These are phyloP conservation scores for Caracal caracal DNA, from an alignment of 2,113 vertebrate species.

Conservation along the genomic window DNA sequence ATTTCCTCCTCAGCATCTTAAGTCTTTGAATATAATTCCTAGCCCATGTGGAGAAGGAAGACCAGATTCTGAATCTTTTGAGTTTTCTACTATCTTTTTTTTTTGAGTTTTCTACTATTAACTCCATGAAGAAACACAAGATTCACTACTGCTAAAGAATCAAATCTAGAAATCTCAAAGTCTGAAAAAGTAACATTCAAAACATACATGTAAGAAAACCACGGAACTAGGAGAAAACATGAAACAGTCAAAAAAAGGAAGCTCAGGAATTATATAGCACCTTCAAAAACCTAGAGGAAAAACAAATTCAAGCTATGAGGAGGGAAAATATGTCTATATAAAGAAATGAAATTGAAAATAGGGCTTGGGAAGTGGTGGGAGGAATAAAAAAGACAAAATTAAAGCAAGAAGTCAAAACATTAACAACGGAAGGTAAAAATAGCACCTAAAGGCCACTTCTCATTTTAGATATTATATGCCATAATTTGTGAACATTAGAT, in stretches of 20 bases:
- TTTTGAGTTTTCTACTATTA: background rate
- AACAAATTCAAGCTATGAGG: background rate
- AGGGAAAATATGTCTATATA: background rate
- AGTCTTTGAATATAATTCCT: background rate
- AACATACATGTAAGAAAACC: background rate
- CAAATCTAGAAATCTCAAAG: conserved; percentile 3
- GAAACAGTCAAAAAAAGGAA: background rate
- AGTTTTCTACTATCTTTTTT: too few species aligned
- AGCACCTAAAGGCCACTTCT: background rate
- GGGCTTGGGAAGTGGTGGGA: background rate
- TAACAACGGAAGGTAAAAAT: background rate
- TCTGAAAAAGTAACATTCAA: background rate
- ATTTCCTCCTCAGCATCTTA: background rate
- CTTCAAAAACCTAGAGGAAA: background rate
- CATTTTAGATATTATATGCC: background rate
- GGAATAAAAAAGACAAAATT: background rate
- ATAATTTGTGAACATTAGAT: background rate
- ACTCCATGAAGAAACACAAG: background rate
- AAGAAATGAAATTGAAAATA: background rate
- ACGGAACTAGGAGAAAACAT: background rate
- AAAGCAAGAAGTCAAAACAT: background rate
- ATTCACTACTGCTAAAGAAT: background rate
- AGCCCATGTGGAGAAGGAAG: background rate
- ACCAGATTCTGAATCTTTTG: background rate
- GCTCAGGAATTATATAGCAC: background rate